Conservation (phyloP, 2,888 invertebrate species). For the Meganola albula region DNA sequence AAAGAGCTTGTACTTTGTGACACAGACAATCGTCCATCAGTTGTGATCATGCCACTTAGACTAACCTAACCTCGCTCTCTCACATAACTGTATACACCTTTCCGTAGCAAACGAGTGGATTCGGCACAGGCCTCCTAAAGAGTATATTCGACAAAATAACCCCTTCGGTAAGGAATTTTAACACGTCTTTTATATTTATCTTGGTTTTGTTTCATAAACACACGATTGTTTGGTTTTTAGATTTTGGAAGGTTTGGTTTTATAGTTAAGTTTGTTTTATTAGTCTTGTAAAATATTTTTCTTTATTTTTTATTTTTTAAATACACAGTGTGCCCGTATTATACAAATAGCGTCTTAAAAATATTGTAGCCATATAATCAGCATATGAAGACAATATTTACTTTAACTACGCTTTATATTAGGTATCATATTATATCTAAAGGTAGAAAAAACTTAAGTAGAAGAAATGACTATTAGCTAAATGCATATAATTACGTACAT, state of each 20-base stretch:
- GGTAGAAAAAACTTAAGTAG: conserved; percentile 63
- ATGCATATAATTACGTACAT: too few relatives aligned
- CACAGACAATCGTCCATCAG: conserved; percentile 71
- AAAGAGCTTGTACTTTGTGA: conserved; percentile 78
- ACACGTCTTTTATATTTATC: conserved; percentile 69
- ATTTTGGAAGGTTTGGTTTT: conserved; percentile 48
- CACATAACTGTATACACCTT: conserved; percentile 77
- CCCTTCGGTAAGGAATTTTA: conserved; percentile 79
- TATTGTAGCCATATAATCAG: conserved; percentile 62
- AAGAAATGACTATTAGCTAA: conserved; percentile 55
- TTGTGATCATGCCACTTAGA: conserved; percentile 64
- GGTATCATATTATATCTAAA: too few relatives aligned
- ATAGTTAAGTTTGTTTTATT: conserved; percentile 56
- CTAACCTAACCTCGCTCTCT: conserved; percentile 70
- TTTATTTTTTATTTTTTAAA: conserved; percentile 36
- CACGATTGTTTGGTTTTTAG: conserved; percentile 58
- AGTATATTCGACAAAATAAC: conserved; percentile 80
- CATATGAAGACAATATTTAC: conserved; percentile 61
- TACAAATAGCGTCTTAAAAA: conserved; percentile 59
- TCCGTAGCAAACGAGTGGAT: conserved; percentile 77
- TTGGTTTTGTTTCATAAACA: conserved; percentile 53
- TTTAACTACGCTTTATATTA: conserved; percentile 69
- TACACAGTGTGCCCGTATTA: conserved; percentile 71
- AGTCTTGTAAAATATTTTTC: conserved; percentile 48
- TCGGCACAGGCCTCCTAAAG: conserved; percentile 79